Evolutionary conservation across 2,888 invertebrate genomes (phyloP), one percentile per base, ranked within the genome.

Genomic region (Drosophila mayaguana): DNA sequence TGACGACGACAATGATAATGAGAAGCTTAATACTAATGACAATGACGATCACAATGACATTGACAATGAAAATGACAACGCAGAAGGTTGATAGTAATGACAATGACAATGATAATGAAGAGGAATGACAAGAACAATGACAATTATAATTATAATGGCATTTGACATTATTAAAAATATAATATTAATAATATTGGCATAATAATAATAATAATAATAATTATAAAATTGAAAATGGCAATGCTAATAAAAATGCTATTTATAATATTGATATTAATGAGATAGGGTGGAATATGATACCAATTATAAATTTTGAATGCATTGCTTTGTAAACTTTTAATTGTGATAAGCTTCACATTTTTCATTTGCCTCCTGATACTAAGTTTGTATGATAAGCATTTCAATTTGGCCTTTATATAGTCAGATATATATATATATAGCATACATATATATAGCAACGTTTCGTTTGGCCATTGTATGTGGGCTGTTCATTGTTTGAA

Each of bases 401-500:
- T 65, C 45, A 61, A 61, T 65, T 65, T 55, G 42, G 63, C 43
- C 28, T 38, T 42, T 57, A 12, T 50, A 18, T 8, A 18, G 25
- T 3, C 25, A 25, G n/a, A 18, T 11, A 18, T 2, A 32, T 18
- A 7, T 28, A 18, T 12, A 32, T n/a, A 34, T 34, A 14, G n/a
- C n/a, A n/a, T n/a, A 11, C 22, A 7, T 53, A 2, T 51, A 2
- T 20, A 36, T 20, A 8, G 40, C 14, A 50, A 45, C 45, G 38
- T n/a, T 38, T n/a, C 48, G 69, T 14, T 40, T 34, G 20, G 18
- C 42, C 43, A 64, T 51, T 60, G 59, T 77, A 45, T 36, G n/a
- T 38, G 73, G 7, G 6, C 51, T 50, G 56, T 59, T 59, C 59
- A 66, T 78, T 75, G 67, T 73, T 62, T 65, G 46, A 61, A 65